phyloP scores from a whole-genome alignment of 2,797 vertebrate species.

The Limnodromus scolopaceus region DNA sequence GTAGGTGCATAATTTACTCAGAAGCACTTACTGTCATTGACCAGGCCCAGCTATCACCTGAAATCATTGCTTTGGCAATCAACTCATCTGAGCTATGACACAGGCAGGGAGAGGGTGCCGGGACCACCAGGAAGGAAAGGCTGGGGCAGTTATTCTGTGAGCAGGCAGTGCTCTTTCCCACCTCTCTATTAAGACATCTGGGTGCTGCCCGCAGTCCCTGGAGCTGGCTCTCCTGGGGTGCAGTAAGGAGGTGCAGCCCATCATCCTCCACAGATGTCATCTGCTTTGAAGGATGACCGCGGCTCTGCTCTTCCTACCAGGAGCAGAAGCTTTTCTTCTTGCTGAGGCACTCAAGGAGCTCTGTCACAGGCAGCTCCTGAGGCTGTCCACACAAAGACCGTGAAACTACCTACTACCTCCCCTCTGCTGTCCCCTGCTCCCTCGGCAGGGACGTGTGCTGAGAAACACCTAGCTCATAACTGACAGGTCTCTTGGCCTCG shows the following conservation, averaged over 20 bases:
- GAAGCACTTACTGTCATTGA: constrained; percentile 57
- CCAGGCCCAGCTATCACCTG: background rate
- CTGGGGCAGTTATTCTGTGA: background rate
- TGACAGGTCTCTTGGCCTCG: background rate
- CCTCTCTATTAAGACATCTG: background rate
- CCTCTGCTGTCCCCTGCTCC: background rate
- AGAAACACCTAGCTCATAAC: background rate
- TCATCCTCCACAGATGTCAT: background rate
- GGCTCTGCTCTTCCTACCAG: background rate
- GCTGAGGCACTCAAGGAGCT: background rate
- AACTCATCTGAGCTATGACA: background rate
- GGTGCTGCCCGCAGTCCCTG: rapidly evolving
- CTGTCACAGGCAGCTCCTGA: background rate
- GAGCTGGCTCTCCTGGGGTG: background rate
- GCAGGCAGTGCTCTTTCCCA: background rate
- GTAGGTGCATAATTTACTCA: constrained; percentile 60
- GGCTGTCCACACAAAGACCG: background rate
- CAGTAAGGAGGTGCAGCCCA: background rate
- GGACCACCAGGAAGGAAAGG: background rate
- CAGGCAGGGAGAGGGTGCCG: background rate
- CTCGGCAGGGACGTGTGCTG: background rate
- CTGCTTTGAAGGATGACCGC: rapidly evolving
- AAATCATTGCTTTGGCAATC: constrained; percentile 3
- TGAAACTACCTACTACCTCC: background rate
- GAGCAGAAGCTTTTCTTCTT: background rate